These are phyloP conservation scores for Menura novaehollandiae DNA, from an alignment of 2,113 vertebrate species.

Conservation along the genomic window DNA sequence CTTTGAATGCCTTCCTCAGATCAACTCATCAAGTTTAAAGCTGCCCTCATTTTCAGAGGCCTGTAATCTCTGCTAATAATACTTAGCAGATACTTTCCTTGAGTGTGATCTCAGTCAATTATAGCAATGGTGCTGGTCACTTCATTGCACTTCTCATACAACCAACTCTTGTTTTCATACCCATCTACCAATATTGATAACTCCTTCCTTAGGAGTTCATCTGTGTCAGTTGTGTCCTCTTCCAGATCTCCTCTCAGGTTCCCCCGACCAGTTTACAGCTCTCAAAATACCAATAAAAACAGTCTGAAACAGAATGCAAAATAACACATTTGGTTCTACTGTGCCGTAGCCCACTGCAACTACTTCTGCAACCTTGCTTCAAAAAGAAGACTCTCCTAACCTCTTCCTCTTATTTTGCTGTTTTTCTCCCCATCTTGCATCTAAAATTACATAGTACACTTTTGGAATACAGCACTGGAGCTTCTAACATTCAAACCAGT, in stretches of 20 bases:
- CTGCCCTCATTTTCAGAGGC: neutral
- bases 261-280: neutral
- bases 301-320: neutral
- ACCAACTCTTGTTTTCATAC: neutral
- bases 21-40: neutral
- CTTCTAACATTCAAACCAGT: neutral
- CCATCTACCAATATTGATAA: neutral
- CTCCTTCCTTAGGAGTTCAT: neutral
- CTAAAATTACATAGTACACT: neutral
- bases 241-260: neutral
- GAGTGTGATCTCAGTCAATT: neutral
- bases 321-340: neutral
- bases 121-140: neutral
- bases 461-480: neutral
- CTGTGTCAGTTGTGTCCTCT: neutral
- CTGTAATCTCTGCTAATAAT: neutral
- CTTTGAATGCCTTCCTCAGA: neutral
- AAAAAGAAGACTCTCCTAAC: neutral
- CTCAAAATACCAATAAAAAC: neutral
- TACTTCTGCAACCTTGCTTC: neutral
- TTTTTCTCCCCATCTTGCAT: neutral
- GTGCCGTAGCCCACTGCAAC: neutral
- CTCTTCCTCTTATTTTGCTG: neutral
- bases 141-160: neutral
- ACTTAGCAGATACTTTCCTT: neutral